A percentile compares a stretch with the other conserved stretches of the same genome.
Evolutionary conservation across 2,113 vertebrate species (phyloP).

Genomic region (Tachycineta bicolor): DNA sequence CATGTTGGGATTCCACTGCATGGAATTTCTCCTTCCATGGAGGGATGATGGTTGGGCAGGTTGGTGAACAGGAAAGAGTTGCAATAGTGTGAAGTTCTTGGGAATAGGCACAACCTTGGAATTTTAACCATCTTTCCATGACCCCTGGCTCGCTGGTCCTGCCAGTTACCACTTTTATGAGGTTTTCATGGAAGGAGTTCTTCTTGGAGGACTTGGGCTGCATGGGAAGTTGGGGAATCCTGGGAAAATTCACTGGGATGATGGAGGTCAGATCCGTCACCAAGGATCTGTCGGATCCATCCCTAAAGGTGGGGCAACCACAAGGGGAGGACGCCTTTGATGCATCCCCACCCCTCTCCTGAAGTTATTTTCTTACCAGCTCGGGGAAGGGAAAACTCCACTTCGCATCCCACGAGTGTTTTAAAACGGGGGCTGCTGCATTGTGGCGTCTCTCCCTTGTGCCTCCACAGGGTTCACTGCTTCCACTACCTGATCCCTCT

Average conservation of each 20-base stretch:
- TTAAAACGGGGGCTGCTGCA: accelerated
- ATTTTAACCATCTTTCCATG: neutral
- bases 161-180: neutral
- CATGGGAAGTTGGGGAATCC: neutral
- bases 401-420: neutral
- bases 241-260: neutral
- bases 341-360: neutral
- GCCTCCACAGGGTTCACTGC: slow-evolving; percentile 87
- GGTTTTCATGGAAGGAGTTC: neutral
- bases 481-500: slow-evolving; percentile 97
- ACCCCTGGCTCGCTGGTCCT: neutral
- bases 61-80: neutral
- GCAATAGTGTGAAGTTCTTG: neutral
- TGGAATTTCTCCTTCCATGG: neutral
- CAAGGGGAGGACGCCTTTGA: neutral
- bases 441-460: neutral
- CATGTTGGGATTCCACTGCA: too few relatives aligned
- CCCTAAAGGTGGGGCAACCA: neutral
- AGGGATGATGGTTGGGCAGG: accelerated
- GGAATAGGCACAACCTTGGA: neutral
- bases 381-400: slow-evolving; percentile 29
- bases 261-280: neutral
- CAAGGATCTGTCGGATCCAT: neutral
- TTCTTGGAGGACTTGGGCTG: neutral
- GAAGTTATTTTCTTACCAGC: neutral